Evolutionary conservation across 2,888 invertebrate species (phyloP).

Genomic region (Oscheius sp.): DNA sequence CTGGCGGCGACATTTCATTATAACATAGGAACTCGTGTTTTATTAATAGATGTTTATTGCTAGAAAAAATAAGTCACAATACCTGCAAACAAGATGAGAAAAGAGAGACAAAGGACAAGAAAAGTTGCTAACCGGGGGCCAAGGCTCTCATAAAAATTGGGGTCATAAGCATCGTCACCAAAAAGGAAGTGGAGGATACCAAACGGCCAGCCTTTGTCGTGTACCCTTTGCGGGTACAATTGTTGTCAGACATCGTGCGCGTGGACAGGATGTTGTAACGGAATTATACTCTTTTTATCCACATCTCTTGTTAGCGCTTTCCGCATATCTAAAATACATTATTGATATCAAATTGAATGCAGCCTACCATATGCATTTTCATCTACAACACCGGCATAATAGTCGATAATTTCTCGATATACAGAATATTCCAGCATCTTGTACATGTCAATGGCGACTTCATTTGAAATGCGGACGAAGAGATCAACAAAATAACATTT

Average conservation of each 20-base stretch:
- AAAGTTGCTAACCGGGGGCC: neutral
- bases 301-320: constrained; percentile 94
- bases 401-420: constrained; percentile 93
- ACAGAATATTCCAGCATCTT: constrained; percentile 87
- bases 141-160: neutral
- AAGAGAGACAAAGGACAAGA: neutral
- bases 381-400: constrained; percentile 93
- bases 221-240: neutral
- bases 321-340: constrained; percentile 86
- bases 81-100: no score
- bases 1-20: no score
- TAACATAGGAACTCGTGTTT: no score
- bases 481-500: constrained; percentile 96
- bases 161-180: constrained; percentile 3
- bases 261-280: constrained; percentile 88
- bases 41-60: no score
- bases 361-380: constrained; percentile 94
- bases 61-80: no score
- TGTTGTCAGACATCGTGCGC: constrained; percentile 42
- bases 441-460: constrained; percentile 97
- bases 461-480: constrained; percentile 96
- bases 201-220: neutral
- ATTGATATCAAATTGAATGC: neutral
- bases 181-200: neutral
- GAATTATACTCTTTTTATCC: constrained; percentile 90